Evolutionary conservation across 2,797 vertebrate species (phyloP), one percentile per base, ranked within the genome.

Genomic region (Acridotheres tristis): DNA sequence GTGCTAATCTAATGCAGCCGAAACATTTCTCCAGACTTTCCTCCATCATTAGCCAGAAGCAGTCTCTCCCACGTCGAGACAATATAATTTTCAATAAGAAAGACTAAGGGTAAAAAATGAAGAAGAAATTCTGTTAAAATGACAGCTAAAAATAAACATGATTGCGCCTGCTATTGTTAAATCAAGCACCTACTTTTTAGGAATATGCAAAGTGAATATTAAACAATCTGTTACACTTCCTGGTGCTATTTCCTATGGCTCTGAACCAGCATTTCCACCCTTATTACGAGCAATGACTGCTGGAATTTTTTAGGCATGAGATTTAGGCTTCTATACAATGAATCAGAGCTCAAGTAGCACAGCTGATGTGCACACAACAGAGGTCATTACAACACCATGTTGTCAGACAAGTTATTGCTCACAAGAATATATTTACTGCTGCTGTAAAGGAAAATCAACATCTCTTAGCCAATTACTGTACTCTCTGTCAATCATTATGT

Each of bases 331-430:
- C 81, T 30, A 53, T 29, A 80, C 27, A 75, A 26, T 96, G 96
- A 97, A 86, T 96, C 96, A 95, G 73, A 88, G 29, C 51, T 95
- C 95, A 96, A 81, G 79, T 58, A 79, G 80, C 43, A 82, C 65
- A 93, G 90, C 55, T 48, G 57, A 78, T 48, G 85, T 75, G 73
- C 85, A 92, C 67, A 74, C 54, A 91, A 79, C 69, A 90, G 50
- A 92, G 76, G 62, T 48, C 91, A 96, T 96, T 97, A 74, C 80
- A 83, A 53, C 73, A 96, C n/a, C 63, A 92, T 38, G 88, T 34
- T 81, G 88, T 91, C 85, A 91, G 80, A 80, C 92, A 73, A 85
- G 81, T 88, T 91, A 89, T n/a, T 83, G 78, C 81, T 95, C 91
- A 71, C 87, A 92, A 66, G 80, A 93, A 88, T 69, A 73, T 14